Conservation (phyloP, 2,113 vertebrate species). For the Stegastes partitus region DNA sequence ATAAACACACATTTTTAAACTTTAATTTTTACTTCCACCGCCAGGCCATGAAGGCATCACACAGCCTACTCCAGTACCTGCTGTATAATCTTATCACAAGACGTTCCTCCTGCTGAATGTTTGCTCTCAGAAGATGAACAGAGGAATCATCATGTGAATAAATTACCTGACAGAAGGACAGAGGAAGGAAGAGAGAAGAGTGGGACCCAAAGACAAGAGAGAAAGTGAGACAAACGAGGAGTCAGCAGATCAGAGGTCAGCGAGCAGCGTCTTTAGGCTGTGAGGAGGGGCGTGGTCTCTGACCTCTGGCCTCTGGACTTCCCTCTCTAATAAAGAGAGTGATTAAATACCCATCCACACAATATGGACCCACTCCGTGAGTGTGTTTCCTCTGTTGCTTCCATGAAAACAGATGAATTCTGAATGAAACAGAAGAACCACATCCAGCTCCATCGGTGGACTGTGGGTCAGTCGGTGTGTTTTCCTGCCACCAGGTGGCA, state of each 20-base stretch:
- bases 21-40: too few relatives aligned
- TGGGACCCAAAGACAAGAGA: conserved; percentile 37
- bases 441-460: too few relatives aligned
- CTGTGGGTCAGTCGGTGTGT: neutral
- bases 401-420: neutral
- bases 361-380: conserved; percentile 39
- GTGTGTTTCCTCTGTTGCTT: conserved; percentile 15
- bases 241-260: conserved; percentile 60
- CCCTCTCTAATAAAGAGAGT: conserved; percentile 47
- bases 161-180: conserved; percentile 13
- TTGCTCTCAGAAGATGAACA: conserved; percentile 16
- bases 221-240: conserved; percentile 64
- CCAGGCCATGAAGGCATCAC: too few relatives aligned
- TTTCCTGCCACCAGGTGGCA: conserved; percentile 46
- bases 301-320: conserved; percentile 58
- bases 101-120: neutral
- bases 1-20: too few relatives aligned
- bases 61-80: too few relatives aligned
- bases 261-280: conserved; percentile 26
- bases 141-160: conserved; percentile 8
- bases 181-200: conserved; percentile 31
- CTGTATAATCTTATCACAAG: too few relatives aligned
- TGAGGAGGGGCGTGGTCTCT: conserved; percentile 34
- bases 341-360: conserved; percentile 60
- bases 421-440: neutral